Percentiles rank a stretch among this genome's conserved stretches.
Conservation (phyloP, 64 coral and sea anemone species). For the Montipora capricornis region DNA sequence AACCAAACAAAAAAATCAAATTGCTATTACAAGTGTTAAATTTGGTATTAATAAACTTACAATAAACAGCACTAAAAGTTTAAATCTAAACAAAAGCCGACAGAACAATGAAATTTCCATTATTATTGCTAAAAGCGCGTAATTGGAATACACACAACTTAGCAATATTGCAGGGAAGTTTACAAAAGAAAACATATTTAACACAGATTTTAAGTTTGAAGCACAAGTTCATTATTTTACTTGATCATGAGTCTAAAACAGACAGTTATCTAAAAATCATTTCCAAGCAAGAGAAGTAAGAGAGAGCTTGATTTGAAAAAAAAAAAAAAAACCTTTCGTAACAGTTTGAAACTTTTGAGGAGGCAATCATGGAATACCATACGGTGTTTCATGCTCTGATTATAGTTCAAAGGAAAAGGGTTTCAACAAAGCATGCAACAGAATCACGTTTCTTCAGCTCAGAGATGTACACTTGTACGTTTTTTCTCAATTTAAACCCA, state of each 20-base stretch:
- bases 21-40: too few relatives aligned
- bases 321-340: neutral
- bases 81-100: neutral
- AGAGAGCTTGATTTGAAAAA: neutral
- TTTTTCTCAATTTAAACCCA: too few relatives aligned
- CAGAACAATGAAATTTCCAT: neutral
- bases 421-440: too few relatives aligned
- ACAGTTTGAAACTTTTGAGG: neutral
- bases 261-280: too few relatives aligned
- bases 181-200: neutral
- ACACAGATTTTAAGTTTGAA: neutral
- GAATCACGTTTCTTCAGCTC: too few relatives aligned
- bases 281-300: neutral
- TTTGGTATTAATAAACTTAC: too few relatives aligned
- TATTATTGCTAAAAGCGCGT: neutral
- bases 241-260: too few relatives aligned
- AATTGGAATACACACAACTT: neutral
- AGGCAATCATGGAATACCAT: neutral
- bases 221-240: too few relatives aligned
- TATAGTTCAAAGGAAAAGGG: neutral
- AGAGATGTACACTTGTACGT: too few relatives aligned
- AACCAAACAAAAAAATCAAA: too few relatives aligned
- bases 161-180: neutral
- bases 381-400: too few relatives aligned
- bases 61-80: too few relatives aligned